Conservation (phyloP, 2,888 invertebrate genomes). For the Drosophila lacicola region DNA sequence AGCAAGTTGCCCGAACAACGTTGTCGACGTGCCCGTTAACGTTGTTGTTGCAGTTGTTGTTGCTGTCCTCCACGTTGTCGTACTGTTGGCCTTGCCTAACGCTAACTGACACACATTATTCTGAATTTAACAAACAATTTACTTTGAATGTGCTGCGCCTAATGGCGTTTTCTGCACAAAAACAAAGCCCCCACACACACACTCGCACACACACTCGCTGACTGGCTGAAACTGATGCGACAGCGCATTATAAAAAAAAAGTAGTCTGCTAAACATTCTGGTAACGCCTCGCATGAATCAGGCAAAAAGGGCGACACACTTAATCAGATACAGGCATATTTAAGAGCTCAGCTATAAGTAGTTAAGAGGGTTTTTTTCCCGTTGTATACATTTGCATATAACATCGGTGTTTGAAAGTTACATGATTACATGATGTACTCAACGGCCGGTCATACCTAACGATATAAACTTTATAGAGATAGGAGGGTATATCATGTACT, state of each 20-base stretch:
- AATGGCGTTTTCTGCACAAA: conserved; percentile 67
- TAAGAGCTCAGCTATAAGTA: conserved; percentile 18
- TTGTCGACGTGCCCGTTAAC: conserved; percentile 16
- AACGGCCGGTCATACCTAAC: no score
- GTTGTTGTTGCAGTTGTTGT: conserved; percentile 5
- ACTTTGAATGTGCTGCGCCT: conserved; percentile 75
- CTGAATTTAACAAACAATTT: conserved; percentile 80
- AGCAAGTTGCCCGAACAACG: conserved; percentile 41
- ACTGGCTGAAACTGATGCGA: conserved; percentile 44
- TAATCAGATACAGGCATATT: conserved; percentile 58
- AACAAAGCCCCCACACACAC: conserved; percentile 52
- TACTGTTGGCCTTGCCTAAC: conserved; percentile 50
- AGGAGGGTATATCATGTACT: no score
- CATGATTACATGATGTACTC: no score
- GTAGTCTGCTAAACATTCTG: conserved; percentile 45
- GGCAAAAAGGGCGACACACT: conserved; percentile 31
- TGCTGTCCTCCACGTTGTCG: background rate
- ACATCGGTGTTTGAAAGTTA: no score
- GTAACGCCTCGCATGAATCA: conserved; percentile 36
- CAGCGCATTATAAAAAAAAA: conserved; percentile 25
- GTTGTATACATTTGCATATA: no score
- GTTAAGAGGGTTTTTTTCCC: conserved; percentile 5
- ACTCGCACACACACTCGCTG: conserved; percentile 1
- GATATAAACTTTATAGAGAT: background rate
- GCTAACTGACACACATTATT: conserved; percentile 78